Base-by-base conservation (phyloP, 2,888 invertebrate species). In the Epirrhoe alternata region DNA sequence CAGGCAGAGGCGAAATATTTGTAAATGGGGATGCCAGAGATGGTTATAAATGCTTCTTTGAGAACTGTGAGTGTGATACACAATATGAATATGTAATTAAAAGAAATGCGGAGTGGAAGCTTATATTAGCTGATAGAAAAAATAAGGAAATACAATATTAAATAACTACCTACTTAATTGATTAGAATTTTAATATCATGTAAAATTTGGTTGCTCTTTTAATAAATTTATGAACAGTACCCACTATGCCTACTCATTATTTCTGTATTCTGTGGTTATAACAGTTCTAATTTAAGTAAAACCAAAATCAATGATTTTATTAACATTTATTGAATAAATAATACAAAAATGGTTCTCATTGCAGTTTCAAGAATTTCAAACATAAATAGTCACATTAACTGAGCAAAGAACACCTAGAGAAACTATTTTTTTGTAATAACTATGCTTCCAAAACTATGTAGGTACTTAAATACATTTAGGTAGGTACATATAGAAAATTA, bases 311-410 rank as follows among this genome's bases (percentile, higher is more conserved):
- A 77, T 88, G 91, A 92, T 92, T 92, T 92, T 91, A 92, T 92
- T 90, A 92, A 92, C 92, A 92, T 92, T 92, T 92, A 92, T 91
- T 92, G 90, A 91, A 92, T 91, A 92, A 91, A 91, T 91, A 90
- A 91, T 92, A 91, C 90, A 91, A 92, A 92, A 90, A 85, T 88
- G 87, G 85, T 89, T 89, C 88, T 84, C 85, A 81, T 86, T 88
- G 86, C 83, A 87, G 83, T 86, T 85, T 85, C 84, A 76, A 84
- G 81, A 87, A 86, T 86, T 87, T 83, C 76, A 86, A 88, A 87
- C 84, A 82, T 77, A 87, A 78, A 83, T 79, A 79, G 81, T 81
- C 81, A 84, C 81, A 88, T 83, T 82, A 80, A 88, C 87, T 90
- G 92, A 92, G 88, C 90, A 88, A 87, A 81, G 81, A 82, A 86